Percentiles rank a stretch among this genome's conserved stretches.
phyloP scores from a whole-genome alignment of 2,113 vertebrate genomes.

The Benitochromis conjunctus region DNA sequence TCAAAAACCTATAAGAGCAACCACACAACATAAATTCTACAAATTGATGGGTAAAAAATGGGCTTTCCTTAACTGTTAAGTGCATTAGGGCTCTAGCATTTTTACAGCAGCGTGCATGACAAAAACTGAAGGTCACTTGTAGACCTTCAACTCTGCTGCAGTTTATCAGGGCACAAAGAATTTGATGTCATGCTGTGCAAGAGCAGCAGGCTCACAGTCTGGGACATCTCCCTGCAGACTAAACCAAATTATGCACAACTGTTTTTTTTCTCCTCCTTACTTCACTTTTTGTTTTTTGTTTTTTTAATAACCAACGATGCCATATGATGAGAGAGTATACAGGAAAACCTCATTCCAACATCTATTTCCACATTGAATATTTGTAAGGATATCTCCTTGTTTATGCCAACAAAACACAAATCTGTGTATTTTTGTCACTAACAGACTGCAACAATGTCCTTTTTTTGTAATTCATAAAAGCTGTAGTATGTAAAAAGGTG shows the following conservation, averaged over 20 bases:
- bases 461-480: not conserved
- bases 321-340: not conserved
- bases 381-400: not conserved
- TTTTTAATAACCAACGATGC: not conserved
- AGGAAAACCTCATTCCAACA: not conserved
- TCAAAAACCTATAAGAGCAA: not conserved
- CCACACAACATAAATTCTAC: not conserved
- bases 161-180: conserved; percentile 3
- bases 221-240: not conserved
- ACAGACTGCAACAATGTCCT: not conserved
- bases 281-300: not conserved
- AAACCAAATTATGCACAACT: not conserved
- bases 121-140: not conserved
- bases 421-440: not conserved
- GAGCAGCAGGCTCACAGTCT: not conserved
- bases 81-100: not conserved
- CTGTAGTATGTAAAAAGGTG: not conserved
- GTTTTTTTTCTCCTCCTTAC: not conserved
- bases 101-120: not conserved
- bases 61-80: not conserved
- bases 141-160: not conserved
- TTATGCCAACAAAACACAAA: not conserved
- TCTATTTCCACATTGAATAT: not conserved
- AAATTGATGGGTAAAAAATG: not conserved
- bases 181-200: not conserved